phyloP scores from a whole-genome alignment of 2,888 invertebrate genomes.

The Drosophila anomelani region DNA sequence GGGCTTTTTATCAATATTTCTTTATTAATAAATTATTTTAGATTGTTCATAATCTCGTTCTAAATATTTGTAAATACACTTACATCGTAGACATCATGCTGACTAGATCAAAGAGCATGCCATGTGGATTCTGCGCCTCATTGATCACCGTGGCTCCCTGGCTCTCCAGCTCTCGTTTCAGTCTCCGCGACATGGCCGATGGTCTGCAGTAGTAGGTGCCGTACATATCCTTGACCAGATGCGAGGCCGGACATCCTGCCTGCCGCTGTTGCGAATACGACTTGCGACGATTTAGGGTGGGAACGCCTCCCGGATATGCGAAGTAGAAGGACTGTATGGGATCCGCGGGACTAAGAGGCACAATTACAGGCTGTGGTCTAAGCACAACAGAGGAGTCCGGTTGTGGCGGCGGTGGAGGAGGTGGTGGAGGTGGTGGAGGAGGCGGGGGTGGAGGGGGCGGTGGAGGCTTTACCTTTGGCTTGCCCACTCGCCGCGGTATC shows the following conservation, averaged over 20 bases:
- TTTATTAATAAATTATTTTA: neutral
- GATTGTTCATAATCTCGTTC: neutral
- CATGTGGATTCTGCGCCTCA: conserved; percentile 50
- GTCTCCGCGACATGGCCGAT: conserved; percentile 35
- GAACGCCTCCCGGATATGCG: conserved; percentile 54
- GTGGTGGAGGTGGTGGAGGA: conserved; percentile 34
- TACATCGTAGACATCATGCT: conserved; percentile 59
- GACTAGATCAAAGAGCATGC: conserved; percentile 66
- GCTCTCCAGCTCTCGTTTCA: conserved; percentile 53
- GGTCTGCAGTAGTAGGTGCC: conserved; percentile 67
- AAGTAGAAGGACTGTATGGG: conserved; percentile 70
- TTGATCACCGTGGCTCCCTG: conserved; percentile 48
- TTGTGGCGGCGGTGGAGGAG: conserved; percentile 42
- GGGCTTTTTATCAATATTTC: neutral
- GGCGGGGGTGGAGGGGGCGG: conserved; percentile 34
- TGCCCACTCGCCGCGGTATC: conserved; percentile 52
- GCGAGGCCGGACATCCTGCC: conserved; percentile 62
- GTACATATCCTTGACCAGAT: conserved; percentile 60
- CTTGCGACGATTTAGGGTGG: conserved; percentile 53
- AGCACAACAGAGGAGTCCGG: conserved; percentile 18
- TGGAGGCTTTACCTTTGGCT: conserved; percentile 40
- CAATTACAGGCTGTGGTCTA: conserved; percentile 48
- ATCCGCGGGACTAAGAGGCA: conserved; percentile 65
- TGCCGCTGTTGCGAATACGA: conserved; percentile 41
- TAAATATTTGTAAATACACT: conserved; percentile 12